Percentiles rank a stretch among this genome's conserved stretches.
phyloP scores from a whole-genome alignment of 2,797 vertebrate genomes.

The Valencia hispanica region DNA sequence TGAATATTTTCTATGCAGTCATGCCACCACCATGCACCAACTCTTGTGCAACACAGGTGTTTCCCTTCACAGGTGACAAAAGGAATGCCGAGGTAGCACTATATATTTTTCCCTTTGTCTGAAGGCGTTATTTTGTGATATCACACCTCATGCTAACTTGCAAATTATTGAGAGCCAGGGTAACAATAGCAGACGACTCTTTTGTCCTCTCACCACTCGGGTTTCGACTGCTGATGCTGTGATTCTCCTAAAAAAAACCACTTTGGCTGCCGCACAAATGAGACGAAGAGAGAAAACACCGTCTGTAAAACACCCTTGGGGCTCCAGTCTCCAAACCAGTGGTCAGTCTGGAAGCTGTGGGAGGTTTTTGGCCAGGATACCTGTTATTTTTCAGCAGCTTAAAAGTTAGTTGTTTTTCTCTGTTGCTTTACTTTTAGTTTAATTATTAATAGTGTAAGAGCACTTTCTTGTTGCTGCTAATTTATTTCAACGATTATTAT shows the following conservation, averaged over 20 bases:
- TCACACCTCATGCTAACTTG: constrained; percentile 79
- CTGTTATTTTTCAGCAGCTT: constrained; percentile 39
- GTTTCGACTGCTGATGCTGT: constrained; percentile 66
- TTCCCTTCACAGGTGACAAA: constrained; percentile 75
- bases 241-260: constrained; percentile 50
- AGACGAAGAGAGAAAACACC: constrained; percentile 62
- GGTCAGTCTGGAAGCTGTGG: constrained; percentile 55
- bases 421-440: constrained; percentile 2
- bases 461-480: not conserved
- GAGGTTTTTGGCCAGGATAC: constrained; percentile 55
- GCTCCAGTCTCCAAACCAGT: constrained; percentile 48
- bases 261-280: constrained; percentile 65
- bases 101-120: constrained; percentile 45
- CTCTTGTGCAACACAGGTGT: constrained; percentile 43
- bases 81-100: constrained; percentile 66
- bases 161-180: constrained; percentile 74
- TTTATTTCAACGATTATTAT: not conserved
- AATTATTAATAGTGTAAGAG: not conserved
- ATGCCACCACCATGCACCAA: not conserved
- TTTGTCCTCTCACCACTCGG: constrained; percentile 74
- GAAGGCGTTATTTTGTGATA: constrained; percentile 68
- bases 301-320: constrained; percentile 62
- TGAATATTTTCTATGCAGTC: constrained; percentile 21
- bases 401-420: constrained; percentile 27
- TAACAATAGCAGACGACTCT: constrained; percentile 72